Evolutionary conservation across 2,797 vertebrate genomes (phyloP), one percentile per base, ranked within the genome.

Genomic region (Oryzias sinensis): DNA sequence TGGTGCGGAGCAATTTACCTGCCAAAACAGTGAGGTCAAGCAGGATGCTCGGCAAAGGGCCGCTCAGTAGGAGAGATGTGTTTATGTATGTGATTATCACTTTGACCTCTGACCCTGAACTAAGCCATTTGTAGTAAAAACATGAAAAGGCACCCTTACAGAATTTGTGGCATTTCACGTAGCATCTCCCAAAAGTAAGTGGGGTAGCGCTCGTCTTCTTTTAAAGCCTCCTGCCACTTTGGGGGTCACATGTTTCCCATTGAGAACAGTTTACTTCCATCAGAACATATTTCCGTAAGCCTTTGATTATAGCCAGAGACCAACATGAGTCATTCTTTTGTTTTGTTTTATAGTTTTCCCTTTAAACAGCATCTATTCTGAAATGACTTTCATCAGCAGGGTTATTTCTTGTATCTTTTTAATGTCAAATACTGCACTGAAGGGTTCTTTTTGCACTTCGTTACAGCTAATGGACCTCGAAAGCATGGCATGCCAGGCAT

Each of bases 301-400:
- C 77, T 87, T 86, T 90, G 88, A 93, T 91, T 91, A 77, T 80
- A 91, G 90, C 82, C 88, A 91, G 88, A 90, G 73, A 86, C 82
- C 72, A 88, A 81, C 48, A 45, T 69, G 64, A 22, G 53, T 71
- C 50, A 81, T 71, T 80, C 56, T 76, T 53, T 68, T 54, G 74
- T 64, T 44, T 58, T 72, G 24, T 5, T 56, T 17, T 22, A 1
- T 22, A 22, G 20, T 60, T 41, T 72, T 72, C 50, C 41, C 63
- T 71, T 76, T 77, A 22, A 65, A 66, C 71, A 63, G 63, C 47
- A 56, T 74, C 60, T 81, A 81, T 87, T 69, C 77, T 80, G 75
- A 80, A 88, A 79, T 85, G 63, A 89, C 86, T 79, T 84, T 71
- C 66, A 72, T 49, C 15, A 29, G 43, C 66, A 75, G 68, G 72